These are phyloP conservation scores for Chloroceryle amazona DNA, from an alignment of 2,797 vertebrate genomes.

Conservation along the genomic window DNA sequence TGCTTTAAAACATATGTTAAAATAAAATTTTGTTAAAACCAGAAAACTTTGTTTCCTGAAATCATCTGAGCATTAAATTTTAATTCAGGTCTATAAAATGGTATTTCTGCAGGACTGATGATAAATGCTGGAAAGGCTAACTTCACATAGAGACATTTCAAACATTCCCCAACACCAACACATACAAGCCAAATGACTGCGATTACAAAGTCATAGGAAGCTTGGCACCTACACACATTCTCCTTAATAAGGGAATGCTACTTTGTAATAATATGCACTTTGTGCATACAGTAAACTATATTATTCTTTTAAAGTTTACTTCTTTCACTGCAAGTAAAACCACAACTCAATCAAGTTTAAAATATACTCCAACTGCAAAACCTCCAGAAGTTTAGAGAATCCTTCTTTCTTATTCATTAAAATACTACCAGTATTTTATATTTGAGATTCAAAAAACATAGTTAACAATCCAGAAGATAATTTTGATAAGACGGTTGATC, in stretches of 20 bases:
- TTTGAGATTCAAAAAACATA: background rate
- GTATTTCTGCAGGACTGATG: background rate
- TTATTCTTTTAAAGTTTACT: background rate
- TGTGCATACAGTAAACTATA: background rate
- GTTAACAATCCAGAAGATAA: background rate
- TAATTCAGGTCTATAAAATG: background rate
- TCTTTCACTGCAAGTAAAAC: background rate
- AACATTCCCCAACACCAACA: constrained; percentile 33
- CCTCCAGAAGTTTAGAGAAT: background rate
- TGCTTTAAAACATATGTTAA: background rate
- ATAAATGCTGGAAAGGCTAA: constrained; percentile 13
- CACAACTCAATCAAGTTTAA: background rate
- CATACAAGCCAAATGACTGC: background rate
- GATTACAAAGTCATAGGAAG: background rate
- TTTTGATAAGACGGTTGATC: background rate
- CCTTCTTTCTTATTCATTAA: background rate
- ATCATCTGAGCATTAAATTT: background rate
- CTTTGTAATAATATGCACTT: background rate
- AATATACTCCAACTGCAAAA: background rate
- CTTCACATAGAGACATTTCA: constrained; percentile 5
- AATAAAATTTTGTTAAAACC: constrained; percentile 20
- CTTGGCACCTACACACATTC: background rate
- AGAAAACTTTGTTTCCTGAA: background rate
- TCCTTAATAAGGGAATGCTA: background rate
- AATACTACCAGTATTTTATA: background rate